Evolutionary conservation across 1,140 invertebrate species (phyloP), one percentile per base, ranked within the genome.

Genomic region (Orchestia grillus): DNA sequence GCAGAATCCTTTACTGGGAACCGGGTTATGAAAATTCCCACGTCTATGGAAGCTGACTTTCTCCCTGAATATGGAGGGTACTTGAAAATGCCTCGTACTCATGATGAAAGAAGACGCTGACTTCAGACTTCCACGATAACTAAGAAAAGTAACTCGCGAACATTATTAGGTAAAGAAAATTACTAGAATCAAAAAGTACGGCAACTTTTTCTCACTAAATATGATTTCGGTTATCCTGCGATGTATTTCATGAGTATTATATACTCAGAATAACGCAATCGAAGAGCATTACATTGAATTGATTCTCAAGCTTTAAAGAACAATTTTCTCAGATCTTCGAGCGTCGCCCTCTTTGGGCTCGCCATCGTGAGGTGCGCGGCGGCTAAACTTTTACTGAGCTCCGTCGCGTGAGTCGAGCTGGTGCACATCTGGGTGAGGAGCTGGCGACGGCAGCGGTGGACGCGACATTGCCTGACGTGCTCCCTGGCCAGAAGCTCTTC

Each of bases 371-470:
- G 62, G 1, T 77, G 62, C 28, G 11, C 28, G 11, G 62, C 62
- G 62, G 62, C 36, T 77, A 19, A 3, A 77, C 62, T 77, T 23
- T 77, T 77, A 23, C 62, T 77, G 62, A 77, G 62, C 11, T 28
- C 62, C 62, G 3, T 3, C 62, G 62, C 11, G 62, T 23, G 11
- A 23, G 62, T 77, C 62, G 36, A 77, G 62, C 62, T 36, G 11
- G 36, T 90, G 88, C n/a, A 44, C 88, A 90, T 90, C 88, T 90
- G 42, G 88, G 88, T 41, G 88, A 43, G n/a, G 41, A 42, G 88
- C 88, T 87, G 41, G 88, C 43, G 88, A 41, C 28, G 41, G 88
- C 43, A 44, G 43, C 43, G 88, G 15, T 3, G 42, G 41, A 6
- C 88, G 88, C 36, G 42, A 90, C 88, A 90, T 90, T 90, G 88